These are phyloP conservation scores for Synanthedon formicaeformis DNA, from an alignment of 2,888 invertebrate species.

Conservation along the genomic window DNA sequence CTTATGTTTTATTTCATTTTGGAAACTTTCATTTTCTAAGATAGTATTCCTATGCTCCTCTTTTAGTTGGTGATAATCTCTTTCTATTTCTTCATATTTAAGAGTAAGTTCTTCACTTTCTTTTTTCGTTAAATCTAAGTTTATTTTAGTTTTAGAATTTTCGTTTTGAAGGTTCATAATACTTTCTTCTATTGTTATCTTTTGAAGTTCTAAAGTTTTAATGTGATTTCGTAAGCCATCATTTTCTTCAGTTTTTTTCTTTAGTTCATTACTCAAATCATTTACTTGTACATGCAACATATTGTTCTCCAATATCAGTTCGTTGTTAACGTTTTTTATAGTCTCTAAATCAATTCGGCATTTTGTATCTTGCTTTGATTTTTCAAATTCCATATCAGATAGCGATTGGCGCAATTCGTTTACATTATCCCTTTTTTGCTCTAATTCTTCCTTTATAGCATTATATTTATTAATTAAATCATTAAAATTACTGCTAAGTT, in stretches of 20 bases:
- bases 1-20: conserved; percentile 25
- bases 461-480: conserved; percentile 24
- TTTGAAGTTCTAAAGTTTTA: conserved; percentile 17
- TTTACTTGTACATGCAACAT: conserved; percentile 25
- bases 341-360: conserved; percentile 21
- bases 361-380: conserved; percentile 12
- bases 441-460: conserved; percentile 19
- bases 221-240: conserved; percentile 21
- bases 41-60: conserved; percentile 19
- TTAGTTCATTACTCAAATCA: conserved; percentile 24
- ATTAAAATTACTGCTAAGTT: conserved; percentile 19
- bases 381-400: conserved; percentile 17
- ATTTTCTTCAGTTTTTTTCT: conserved; percentile 37
- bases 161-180: conserved; percentile 27
- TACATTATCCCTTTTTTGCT: conserved; percentile 20
- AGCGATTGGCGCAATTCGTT: conserved; percentile 13
- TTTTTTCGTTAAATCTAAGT: conserved; percentile 23
- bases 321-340: conserved; percentile 17
- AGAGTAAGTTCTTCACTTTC: conserved; percentile 33
- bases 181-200: conserved; percentile 17
- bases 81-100: conserved; percentile 31
- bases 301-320: conserved; percentile 23
- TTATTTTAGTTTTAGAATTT: conserved; percentile 21
- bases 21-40: conserved; percentile 32
- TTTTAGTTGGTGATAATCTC: conserved; percentile 28